These are phyloP conservation scores for Antitype chi DNA, from an alignment of 2,888 invertebrate genomes.

Conservation along the genomic window DNA sequence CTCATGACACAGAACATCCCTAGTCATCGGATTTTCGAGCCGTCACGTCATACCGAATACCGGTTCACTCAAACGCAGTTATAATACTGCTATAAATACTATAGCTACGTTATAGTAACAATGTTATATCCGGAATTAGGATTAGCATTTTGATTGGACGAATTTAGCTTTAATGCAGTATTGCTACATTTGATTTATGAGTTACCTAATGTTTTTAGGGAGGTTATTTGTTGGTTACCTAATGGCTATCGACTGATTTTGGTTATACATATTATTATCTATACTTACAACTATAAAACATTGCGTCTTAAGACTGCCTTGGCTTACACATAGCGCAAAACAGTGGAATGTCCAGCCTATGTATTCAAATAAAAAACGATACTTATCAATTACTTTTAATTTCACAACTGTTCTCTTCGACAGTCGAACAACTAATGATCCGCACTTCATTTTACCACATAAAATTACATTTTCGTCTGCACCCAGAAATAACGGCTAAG, in stretches of 20 bases:
- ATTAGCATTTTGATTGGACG: constrained; percentile 83
- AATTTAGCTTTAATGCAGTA: constrained; percentile 54
- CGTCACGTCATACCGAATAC: constrained; percentile 13
- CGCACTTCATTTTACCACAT: no score
- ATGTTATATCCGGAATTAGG: constrained; percentile 72
- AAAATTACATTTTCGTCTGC: no score
- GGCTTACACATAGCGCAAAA: background rate
- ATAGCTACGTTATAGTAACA: constrained; percentile 66
- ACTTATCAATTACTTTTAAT: no score
- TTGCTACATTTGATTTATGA: constrained; percentile 18
- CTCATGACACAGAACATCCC: background rate
- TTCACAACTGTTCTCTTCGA: no score
- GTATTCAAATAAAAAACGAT: no score
- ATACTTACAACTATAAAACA: background rate
- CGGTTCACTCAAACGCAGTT: constrained; percentile 45
- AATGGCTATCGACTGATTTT: background rate
- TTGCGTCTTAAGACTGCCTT: background rate
- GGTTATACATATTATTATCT: no score
- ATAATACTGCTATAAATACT: constrained; percentile 42
- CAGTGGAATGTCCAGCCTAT: no score
- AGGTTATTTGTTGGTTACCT: background rate
- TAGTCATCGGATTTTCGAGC: constrained; percentile 37
- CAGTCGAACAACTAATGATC: no score
- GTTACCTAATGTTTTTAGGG: background rate
- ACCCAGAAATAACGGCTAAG: no score